Percentiles rank a stretch among this genome's conserved stretches.
phyloP scores from a whole-genome alignment of 2,113 vertebrate genomes.

The Seriola quinqueradiata region DNA sequence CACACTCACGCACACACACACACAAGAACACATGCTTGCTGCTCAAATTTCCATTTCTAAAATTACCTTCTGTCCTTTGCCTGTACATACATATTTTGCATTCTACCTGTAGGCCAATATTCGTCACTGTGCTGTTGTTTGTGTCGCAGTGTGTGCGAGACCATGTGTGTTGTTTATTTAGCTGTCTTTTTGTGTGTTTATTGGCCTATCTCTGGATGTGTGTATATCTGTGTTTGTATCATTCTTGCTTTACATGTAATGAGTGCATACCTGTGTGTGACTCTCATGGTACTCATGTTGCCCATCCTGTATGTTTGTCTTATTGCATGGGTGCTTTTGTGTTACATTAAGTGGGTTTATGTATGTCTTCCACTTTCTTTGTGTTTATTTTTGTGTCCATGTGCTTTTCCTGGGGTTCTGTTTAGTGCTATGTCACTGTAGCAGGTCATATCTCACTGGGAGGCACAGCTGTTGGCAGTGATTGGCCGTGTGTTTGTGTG shows the following conservation, averaged over 20 bases:
- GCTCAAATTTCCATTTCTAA: constrained; percentile 61
- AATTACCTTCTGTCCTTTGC: constrained; percentile 54
- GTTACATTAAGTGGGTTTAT: constrained; percentile 10
- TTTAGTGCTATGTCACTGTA: constrained; percentile 46
- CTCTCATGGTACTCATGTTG: neutral
- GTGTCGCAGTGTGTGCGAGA: constrained; percentile 8
- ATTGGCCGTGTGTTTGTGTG: constrained; percentile 33
- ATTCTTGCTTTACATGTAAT: constrained; percentile 5
- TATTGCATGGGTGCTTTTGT: neutral
- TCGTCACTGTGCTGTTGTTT: constrained; percentile 37
- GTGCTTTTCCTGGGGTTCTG: constrained; percentile 28
- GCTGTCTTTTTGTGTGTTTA: neutral
- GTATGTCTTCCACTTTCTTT: constrained; percentile 13
- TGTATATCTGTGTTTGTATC: constrained; percentile 9
- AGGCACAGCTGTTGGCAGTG: constrained; percentile 60
- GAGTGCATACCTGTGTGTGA: neutral
- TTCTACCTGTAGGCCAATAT: constrained; percentile 34
- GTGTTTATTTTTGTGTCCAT: constrained; percentile 44
- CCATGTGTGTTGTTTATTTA: constrained; percentile 8
- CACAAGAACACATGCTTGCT: constrained; percentile 22
- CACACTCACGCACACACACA: no score
- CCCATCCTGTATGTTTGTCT: neutral
- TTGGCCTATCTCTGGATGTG: constrained; percentile 2
- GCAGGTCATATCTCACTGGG: constrained; percentile 58
- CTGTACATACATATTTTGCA: constrained; percentile 46